phyloP scores from a whole-genome alignment of 2,113 vertebrate genomes.

The Rhea americana region DNA sequence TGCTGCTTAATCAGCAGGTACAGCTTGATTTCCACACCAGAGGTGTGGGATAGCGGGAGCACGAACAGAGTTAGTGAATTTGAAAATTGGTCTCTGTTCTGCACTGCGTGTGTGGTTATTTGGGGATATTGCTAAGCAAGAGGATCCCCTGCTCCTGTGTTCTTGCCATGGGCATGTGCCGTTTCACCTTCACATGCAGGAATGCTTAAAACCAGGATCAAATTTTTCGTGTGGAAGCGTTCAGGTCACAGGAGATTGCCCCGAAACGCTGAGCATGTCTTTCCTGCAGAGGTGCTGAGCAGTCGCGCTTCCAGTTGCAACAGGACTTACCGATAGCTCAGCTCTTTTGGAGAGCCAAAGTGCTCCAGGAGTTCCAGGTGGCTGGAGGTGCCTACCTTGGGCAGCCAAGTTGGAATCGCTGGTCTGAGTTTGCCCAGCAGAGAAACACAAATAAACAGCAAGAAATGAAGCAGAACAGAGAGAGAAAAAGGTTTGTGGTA shows the following conservation, averaged over 20 bases:
- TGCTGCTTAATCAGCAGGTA: neutral
- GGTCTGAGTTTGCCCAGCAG: neutral
- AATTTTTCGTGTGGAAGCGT: neutral
- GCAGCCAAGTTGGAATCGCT: neutral
- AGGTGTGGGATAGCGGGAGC: neutral
- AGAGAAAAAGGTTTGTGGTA: neutral
- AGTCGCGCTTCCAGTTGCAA: neutral
- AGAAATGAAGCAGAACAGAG: neutral
- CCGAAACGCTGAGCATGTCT: neutral
- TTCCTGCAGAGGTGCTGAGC: neutral
- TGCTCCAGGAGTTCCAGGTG: neutral
- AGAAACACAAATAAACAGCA: neutral
- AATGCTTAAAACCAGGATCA: neutral
- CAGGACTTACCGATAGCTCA: neutral
- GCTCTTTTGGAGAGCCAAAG: neutral
- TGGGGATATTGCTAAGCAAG: neutral
- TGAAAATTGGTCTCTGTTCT: neutral
- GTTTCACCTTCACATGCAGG: neutral
- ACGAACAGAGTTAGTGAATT: neutral
- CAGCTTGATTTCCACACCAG: neutral
- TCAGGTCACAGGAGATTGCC: neutral
- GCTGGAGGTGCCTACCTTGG: neutral
- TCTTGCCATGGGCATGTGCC: neutral
- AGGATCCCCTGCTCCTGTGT: neutral
- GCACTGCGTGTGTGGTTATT: fast-evolving